phyloP scores from a whole-genome alignment of 2,888 invertebrate species.

The Ectobius pallidus region DNA sequence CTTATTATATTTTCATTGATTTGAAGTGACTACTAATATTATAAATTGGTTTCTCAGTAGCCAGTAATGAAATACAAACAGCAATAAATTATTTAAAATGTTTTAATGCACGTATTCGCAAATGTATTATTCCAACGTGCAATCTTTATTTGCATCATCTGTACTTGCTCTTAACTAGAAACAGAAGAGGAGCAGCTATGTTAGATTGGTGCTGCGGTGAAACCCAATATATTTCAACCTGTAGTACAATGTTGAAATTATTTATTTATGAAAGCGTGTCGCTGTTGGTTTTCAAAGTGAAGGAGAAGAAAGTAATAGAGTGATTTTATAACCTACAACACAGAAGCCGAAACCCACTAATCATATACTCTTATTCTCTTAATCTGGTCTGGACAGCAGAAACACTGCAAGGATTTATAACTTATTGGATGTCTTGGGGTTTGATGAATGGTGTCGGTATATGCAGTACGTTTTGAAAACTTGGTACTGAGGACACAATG shows the following conservation, averaged over 20 bases:
- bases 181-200: too few relatives aligned
- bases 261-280: conserved; percentile 12
- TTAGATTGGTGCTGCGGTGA: too few relatives aligned
- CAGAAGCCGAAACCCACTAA: conserved; percentile 12
- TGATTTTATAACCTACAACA: conserved; percentile 4
- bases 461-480: neutral
- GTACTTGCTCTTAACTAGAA: too few relatives aligned
- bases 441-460: conserved; percentile 16
- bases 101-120: too few relatives aligned
- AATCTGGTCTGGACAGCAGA: conserved; percentile 10
- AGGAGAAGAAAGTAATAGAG: conserved; percentile 3
- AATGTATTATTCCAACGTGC: too few relatives aligned
- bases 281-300: conserved; percentile 12
- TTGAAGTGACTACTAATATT: too few relatives aligned
- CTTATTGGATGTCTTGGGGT: conserved; percentile 16
- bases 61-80: too few relatives aligned
- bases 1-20: too few relatives aligned
- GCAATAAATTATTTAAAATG: too few relatives aligned
- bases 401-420: conserved; percentile 14
- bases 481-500: conserved; percentile 14
- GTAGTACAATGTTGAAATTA: neutral
- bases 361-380: conserved; percentile 15
- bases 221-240: neutral
- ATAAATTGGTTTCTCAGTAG: too few relatives aligned
- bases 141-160: too few relatives aligned